Percentiles rank a stretch among this genome's conserved stretches.
Evolutionary conservation across 53 echinoderm and acorn worm species (phyloP).

Genomic region (Paracentrotus lividus): DNA sequence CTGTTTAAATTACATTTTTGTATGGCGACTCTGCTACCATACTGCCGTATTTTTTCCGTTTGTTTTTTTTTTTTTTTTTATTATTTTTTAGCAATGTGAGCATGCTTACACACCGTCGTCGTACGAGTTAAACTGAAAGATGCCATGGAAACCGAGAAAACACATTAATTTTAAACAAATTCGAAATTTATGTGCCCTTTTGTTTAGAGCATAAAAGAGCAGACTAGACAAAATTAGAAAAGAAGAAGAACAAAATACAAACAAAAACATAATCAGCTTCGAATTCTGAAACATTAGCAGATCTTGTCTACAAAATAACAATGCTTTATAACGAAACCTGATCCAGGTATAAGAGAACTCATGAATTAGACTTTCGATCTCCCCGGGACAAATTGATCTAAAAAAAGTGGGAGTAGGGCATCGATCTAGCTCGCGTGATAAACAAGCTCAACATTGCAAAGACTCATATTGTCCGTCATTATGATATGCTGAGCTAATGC

Average conservation of each 20-base stretch:
- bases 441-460: slow-evolving; percentile 36
- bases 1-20: too few species aligned
- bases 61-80: too few species aligned
- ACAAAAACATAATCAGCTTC: background rate
- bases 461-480: background rate
- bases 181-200: too few species aligned
- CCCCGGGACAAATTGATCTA: slow-evolving; percentile 38
- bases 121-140: too few species aligned
- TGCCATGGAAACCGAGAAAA: too few species aligned
- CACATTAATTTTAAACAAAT: too few species aligned
- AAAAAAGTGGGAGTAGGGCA: background rate
- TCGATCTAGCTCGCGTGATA: background rate
- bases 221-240: background rate
- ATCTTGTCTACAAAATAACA: slow-evolving; percentile 8
- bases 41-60: too few species aligned
- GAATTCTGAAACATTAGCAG: slow-evolving; percentile 5
- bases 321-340: background rate
- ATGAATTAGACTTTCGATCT: slow-evolving; percentile 33
- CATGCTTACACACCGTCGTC: too few species aligned
- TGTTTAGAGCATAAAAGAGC: background rate
- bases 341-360: background rate
- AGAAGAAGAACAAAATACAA: background rate
- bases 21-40: too few species aligned
- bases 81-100: too few species aligned
- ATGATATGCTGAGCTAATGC: slow-evolving; percentile 22